Conservation (phyloP, 2,888 invertebrate species). For the Phalera bucephala region DNA sequence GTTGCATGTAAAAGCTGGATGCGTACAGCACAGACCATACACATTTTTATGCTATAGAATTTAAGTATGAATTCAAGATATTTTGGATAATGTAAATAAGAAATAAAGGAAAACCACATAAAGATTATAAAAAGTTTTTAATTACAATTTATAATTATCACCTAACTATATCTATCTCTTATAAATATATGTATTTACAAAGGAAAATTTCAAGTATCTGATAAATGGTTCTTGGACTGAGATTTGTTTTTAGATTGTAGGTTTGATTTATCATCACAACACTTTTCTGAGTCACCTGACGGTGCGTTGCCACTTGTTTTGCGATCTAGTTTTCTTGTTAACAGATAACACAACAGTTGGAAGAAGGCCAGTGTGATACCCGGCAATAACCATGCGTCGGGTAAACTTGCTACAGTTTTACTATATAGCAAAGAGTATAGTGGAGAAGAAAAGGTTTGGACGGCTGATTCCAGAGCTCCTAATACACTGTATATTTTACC, state of each 20-base stretch:
- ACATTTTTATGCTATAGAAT: too few relatives aligned
- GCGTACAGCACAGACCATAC: too few relatives aligned
- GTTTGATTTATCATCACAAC: conserved; percentile 17
- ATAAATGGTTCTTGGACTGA: conserved; percentile 1
- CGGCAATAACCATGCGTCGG: conserved; percentile 72
- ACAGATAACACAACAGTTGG: conserved; percentile 60
- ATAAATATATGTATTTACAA: too few relatives aligned
- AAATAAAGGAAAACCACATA: too few relatives aligned
- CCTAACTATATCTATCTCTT: too few relatives aligned
- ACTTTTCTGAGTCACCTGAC: conserved; percentile 22
- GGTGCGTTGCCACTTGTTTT: conserved; percentile 19
- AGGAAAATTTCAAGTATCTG: not conserved
- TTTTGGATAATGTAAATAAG: too few relatives aligned
- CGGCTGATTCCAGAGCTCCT: conserved; percentile 73
- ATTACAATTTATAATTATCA: too few relatives aligned
- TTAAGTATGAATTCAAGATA: too few relatives aligned
- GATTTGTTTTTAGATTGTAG: not conserved
- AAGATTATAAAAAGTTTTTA: too few relatives aligned
- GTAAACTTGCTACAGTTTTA: conserved; percentile 58
- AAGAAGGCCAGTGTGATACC: conserved; percentile 55
- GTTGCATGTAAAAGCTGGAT: too few relatives aligned
- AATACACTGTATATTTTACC: conserved; percentile 79
- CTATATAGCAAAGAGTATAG: conserved; percentile 70
- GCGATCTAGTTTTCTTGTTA: conserved; percentile 45
- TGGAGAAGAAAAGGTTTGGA: conserved; percentile 67